Evolutionary conservation across 2,113 vertebrate genomes (phyloP).

Genomic region (Oryzias javanicus): DNA sequence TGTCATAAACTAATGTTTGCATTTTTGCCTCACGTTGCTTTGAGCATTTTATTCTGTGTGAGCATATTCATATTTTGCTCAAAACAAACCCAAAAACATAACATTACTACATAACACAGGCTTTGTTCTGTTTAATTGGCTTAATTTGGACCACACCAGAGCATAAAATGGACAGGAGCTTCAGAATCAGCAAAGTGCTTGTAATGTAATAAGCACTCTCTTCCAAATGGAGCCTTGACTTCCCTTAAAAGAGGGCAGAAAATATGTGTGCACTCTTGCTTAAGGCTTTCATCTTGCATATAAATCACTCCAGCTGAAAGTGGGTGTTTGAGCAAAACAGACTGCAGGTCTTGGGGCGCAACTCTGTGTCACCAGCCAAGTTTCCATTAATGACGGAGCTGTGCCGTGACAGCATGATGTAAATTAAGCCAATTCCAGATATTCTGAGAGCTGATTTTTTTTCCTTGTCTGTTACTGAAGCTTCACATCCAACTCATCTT

Average conservation of each 20-base stretch:
- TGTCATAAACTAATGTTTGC: not conserved
- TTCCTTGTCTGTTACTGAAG: conserved; percentile 28
- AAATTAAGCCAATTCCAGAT: conserved; percentile 56
- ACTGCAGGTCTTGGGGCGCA: conserved; percentile 60
- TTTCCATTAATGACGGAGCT: conserved; percentile 53
- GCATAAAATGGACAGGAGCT: conserved; percentile 49
- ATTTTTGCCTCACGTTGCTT: conserved; percentile 8
- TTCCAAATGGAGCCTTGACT: conserved; percentile 77
- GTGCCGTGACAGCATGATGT: conserved; percentile 46
- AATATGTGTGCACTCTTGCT: conserved; percentile 71
- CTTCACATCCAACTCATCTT: conserved; percentile 15
- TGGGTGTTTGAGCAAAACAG: conserved; percentile 56
- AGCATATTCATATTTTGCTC: conserved; percentile 21
- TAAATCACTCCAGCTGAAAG: conserved; percentile 67
- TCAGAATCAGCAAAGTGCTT: conserved; percentile 75
- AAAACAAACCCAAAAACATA: too few species aligned
- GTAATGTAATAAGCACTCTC: conserved; percentile 78
- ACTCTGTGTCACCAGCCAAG: conserved; percentile 53
- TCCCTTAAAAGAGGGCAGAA: conserved; percentile 72
- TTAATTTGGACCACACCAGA: conserved; percentile 57
- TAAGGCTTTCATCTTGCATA: conserved; percentile 72
- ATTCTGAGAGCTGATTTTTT: conserved; percentile 33
- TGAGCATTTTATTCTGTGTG: conserved; percentile 13
- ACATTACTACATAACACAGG: conserved; percentile 21
- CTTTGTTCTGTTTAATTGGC: conserved; percentile 67